Conservation (phyloP, 2,888 invertebrate species). For the Stegana nigrithorax region DNA sequence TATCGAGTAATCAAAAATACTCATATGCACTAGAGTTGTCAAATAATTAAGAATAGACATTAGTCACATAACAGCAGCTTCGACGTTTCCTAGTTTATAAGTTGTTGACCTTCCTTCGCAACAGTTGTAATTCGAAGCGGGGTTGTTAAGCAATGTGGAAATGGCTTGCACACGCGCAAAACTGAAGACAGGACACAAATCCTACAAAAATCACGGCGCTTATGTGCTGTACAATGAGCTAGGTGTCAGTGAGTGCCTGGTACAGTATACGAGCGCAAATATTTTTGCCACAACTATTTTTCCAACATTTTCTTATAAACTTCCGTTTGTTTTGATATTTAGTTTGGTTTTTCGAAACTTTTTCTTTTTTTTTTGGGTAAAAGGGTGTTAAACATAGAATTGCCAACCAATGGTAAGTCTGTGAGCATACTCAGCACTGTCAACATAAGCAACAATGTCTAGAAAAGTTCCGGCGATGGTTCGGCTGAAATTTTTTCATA, state of each 20-base stretch:
- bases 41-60: background rate
- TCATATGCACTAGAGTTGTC: background rate
- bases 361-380: background rate
- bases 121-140: too few relatives aligned
- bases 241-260: constrained; percentile 14
- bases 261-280: background rate
- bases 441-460: background rate
- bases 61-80: too few relatives aligned
- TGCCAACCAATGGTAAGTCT: too few relatives aligned
- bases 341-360: background rate
- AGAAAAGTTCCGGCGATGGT: background rate
- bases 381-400: too few relatives aligned
- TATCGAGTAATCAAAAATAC: background rate
- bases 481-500: constrained; percentile 35
- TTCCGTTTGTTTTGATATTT: background rate
- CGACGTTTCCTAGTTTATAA: too few relatives aligned
- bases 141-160: too few relatives aligned
- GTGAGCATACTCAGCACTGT: too few relatives aligned
- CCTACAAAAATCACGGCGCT: too few relatives aligned
- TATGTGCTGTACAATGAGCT: too few relatives aligned
- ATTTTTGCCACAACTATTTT: background rate
- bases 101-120: too few relatives aligned
- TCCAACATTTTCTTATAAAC: background rate
- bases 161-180: too few relatives aligned
- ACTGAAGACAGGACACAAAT: too few relatives aligned